phyloP scores from a whole-genome alignment of 2,888 invertebrate genomes.

The Caenorhabditis uteleia region DNA sequence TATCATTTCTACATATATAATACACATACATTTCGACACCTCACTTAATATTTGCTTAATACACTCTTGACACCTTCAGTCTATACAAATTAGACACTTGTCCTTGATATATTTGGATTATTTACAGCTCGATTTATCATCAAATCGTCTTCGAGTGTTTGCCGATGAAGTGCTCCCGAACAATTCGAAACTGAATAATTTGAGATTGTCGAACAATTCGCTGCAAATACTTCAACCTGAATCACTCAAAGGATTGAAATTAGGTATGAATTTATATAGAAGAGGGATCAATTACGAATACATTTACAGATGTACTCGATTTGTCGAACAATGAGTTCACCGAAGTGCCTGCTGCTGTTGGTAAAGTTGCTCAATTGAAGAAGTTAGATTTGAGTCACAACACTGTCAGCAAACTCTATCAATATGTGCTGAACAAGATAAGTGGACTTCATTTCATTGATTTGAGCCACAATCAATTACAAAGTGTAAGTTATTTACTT shows the following conservation, averaged over 20 bases:
- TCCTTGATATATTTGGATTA: neutral
- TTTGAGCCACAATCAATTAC: slow-evolving; percentile 53
- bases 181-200: slow-evolving; percentile 39
- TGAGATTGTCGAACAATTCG: slow-evolving; percentile 54
- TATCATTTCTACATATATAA: too few species aligned
- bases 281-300: slow-evolving; percentile 3
- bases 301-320: slow-evolving; percentile 42
- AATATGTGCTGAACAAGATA: slow-evolving; percentile 60
- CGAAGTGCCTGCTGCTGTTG: slow-evolving; percentile 60
- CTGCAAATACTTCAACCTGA: slow-evolving; percentile 29
- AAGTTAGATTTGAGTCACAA: slow-evolving; percentile 57
- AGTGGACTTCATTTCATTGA: slow-evolving; percentile 51
- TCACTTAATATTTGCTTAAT: too few species aligned
- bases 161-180: slow-evolving; percentile 49
- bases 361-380: slow-evolving; percentile 49
- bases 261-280: too few species aligned
- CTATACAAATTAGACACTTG: too few species aligned
- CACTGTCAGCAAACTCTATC: slow-evolving; percentile 56
- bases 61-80: too few species aligned
- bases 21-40: too few species aligned
- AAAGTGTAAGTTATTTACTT: slow-evolving; percentile 31
- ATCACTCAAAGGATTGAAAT: slow-evolving; percentile 30
- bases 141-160: slow-evolving; percentile 50
- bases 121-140: slow-evolving; percentile 64
- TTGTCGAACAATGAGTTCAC: slow-evolving; percentile 51